Evolutionary conservation across 2,797 vertebrate genomes (phyloP).

Genomic region (Staurois parvus): DNA sequence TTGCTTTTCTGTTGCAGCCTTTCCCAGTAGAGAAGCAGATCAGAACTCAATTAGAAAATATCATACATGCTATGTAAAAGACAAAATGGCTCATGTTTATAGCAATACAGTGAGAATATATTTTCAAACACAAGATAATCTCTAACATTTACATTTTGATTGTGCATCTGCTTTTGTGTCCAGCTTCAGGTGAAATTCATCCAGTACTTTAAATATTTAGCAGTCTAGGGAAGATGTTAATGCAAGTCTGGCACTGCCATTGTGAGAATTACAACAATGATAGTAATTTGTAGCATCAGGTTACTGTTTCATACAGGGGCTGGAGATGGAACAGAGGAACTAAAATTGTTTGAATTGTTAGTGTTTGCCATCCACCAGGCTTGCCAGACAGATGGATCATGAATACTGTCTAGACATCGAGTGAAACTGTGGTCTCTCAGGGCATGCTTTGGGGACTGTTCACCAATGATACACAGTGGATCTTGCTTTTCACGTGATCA

Average conservation of each 20-base stretch:
- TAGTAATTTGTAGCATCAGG: slow-evolving; percentile 90
- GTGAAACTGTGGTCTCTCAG: slow-evolving; percentile 82
- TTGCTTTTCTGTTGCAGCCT: background rate
- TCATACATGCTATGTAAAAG: background rate
- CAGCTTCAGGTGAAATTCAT: slow-evolving; percentile 83
- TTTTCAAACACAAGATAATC: slow-evolving; percentile 68
- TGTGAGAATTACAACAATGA: slow-evolving; percentile 87
- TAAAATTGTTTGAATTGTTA: slow-evolving; percentile 85
- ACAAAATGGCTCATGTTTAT: slow-evolving; percentile 63
- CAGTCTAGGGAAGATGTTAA: slow-evolving; percentile 94
- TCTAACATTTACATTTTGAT: slow-evolving; percentile 76
- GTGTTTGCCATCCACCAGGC: slow-evolving; percentile 88
- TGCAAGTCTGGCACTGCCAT: slow-evolving; percentile 88
- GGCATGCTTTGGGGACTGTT: slow-evolving; percentile 74
- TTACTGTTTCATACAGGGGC: slow-evolving; percentile 81
- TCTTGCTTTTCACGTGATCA: slow-evolving; percentile 33
- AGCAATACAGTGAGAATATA: slow-evolving; percentile 69
- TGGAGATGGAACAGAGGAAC: slow-evolving; percentile 70
- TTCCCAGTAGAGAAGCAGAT: background rate
- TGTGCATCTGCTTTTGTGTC: slow-evolving; percentile 73
- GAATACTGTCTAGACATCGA: slow-evolving; percentile 96
- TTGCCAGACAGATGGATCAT: slow-evolving; percentile 96
- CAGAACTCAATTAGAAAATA: background rate
- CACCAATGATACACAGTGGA: slow-evolving; percentile 68
- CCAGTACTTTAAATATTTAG: slow-evolving; percentile 95